Evolutionary conservation across 1,140 invertebrate genomes (phyloP).

Genomic region (Plodia interpunctella): DNA sequence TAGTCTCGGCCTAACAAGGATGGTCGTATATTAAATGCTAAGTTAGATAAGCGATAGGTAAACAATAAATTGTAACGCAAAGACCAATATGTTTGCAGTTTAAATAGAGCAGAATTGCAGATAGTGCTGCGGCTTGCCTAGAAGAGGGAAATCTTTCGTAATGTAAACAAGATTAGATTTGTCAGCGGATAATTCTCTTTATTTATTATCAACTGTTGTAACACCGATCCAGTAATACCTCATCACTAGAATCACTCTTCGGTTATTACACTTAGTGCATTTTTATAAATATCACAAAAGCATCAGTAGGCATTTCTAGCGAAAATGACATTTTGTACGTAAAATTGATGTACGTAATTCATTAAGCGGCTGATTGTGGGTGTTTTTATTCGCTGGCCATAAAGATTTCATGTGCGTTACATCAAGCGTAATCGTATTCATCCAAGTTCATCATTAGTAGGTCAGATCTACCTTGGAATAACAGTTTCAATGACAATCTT

Average conservation of each 20-base stretch:
- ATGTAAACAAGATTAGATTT: conserved; percentile 70
- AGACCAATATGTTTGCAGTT: conserved; percentile 56
- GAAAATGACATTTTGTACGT: neutral
- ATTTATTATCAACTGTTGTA: conserved; percentile 57
- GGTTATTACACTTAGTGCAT: neutral
- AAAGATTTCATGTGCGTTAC: no score
- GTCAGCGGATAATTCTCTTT: conserved; percentile 48
- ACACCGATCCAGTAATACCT: neutral
- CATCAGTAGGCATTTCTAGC: neutral
- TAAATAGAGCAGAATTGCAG: conserved; percentile 41
- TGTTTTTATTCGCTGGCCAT: no score
- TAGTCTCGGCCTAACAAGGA: conserved; percentile 58
- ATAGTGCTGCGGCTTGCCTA: neutral
- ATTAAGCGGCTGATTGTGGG: no score
- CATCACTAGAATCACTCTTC: neutral
- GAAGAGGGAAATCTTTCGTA: conserved; percentile 38
- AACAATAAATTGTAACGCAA: conserved; percentile 63
- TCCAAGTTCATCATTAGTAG: no score
- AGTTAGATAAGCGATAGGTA: conserved; percentile 57
- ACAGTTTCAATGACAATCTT: no score
- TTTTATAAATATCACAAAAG: neutral
- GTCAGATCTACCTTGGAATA: no score
- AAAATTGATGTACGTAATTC: no score
- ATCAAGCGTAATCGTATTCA: no score
- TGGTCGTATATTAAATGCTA: conserved; percentile 44